Base-by-base conservation (phyloP, 1,140 invertebrate species). In the Tenebrio molitor region DNA sequence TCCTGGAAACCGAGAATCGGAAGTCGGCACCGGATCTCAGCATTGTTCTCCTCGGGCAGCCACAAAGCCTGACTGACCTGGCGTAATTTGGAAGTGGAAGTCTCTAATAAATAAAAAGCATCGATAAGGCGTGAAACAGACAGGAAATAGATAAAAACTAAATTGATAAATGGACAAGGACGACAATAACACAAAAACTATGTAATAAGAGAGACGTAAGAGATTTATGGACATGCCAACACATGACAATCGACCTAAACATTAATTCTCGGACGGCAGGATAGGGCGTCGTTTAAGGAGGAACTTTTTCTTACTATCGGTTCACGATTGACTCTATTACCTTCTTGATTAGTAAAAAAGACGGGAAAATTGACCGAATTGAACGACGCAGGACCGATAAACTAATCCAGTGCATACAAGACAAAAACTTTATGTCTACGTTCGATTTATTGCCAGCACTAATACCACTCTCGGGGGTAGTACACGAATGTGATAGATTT, bases 71-170 rank as follows among this genome's bases (percentile, higher is more conserved):
- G 64, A 66, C 17, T 66, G 64, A 66, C 64, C 64, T 66, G 42
- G 42, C 34, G 64, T 66, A 66, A 66, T 66, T 66, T 44, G 42
- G 36, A 19, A 66, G 42, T 66, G 33, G 62, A 19, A 42, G 62
- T 42, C 19, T 25, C 62, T 42, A 66, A 66, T 66, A 66, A 66
- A 66, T 66, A 66, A 66, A 44, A 66, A 66, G 36, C 64, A 15
- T 16, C 36, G 64, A 66, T 66, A 66, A 66, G 64, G 64, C 17
- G 74, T 75, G 74, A 75, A 75, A 71, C 68, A 73, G 74, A 73
- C 74, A 73, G 71, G 74, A 75, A 75, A 75, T 72, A 67, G 71
- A 74, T 74, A 74, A 74, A 74, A 74, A 74, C 64, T 68, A 67
- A 73, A 75, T 75, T 70, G 74, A 75, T 75, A 72, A 71, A 75